These are phyloP conservation scores for Loripinus fragilis DNA, from an alignment of 2,888 invertebrate species.

Conservation along the genomic window DNA sequence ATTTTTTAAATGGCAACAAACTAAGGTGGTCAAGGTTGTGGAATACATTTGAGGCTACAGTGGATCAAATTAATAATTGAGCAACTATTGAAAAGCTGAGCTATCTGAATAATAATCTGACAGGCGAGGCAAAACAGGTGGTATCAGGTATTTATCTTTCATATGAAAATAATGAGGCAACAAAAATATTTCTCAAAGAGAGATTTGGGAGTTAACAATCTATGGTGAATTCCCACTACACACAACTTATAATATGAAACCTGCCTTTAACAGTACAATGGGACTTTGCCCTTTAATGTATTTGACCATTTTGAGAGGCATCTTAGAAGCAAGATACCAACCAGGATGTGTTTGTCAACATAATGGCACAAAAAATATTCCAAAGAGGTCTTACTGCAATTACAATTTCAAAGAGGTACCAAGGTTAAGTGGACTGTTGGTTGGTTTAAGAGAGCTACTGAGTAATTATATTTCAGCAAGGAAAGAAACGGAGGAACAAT, in stretches of 20 bases:
- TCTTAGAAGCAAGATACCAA: slow-evolving; percentile 23
- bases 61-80: slow-evolving; percentile 10
- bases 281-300: slow-evolving; percentile 20
- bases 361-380: slow-evolving; percentile 17
- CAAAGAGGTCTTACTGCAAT: slow-evolving; percentile 9
- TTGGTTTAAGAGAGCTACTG: not conserved
- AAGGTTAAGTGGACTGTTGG: slow-evolving; percentile 3
- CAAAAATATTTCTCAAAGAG: slow-evolving; percentile 21
- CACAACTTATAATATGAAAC: slow-evolving; percentile 17
- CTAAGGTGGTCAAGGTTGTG: slow-evolving; percentile 1
- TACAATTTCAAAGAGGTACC: slow-evolving; percentile 17
- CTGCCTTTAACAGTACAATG: not conserved
- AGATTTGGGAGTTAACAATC: slow-evolving; percentile 18
- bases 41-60: too few relatives aligned
- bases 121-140: not conserved
- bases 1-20: not conserved
- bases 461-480: not conserved
- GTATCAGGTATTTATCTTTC: slow-evolving; percentile 21
- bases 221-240: slow-evolving; percentile 29
- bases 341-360: slow-evolving; percentile 22
- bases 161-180: not conserved
- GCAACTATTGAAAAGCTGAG: slow-evolving; percentile 23
- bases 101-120: slow-evolving; percentile 20
- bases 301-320: slow-evolving; percentile 20
- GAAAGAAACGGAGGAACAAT: not conserved